These are phyloP conservation scores for Nannobrachium achirus DNA, from an alignment of 2,113 vertebrate species.

Conservation along the genomic window DNA sequence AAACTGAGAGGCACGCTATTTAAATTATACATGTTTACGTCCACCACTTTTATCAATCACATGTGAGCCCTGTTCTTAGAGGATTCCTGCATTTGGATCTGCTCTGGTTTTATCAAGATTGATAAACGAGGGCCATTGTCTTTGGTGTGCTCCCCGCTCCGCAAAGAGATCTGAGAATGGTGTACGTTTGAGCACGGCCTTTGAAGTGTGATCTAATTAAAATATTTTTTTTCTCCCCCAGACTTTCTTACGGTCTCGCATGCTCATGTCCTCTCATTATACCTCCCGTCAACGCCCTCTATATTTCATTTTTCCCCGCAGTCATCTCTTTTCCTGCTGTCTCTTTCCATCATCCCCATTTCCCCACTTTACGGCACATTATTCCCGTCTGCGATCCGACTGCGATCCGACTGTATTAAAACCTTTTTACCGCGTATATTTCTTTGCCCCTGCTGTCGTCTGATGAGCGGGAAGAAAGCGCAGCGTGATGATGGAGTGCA, in stretches of 20 bases:
- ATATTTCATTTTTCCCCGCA: background rate
- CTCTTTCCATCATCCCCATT: too few relatives aligned
- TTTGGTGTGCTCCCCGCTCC: slow-evolving; percentile 8
- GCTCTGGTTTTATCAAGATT: too few relatives aligned
- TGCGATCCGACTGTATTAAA: too few relatives aligned
- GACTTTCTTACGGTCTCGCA: background rate
- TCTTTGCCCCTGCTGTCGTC: background rate
- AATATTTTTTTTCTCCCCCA: slow-evolving; percentile 12
- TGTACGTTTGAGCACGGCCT: background rate
- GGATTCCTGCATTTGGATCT: too few relatives aligned
- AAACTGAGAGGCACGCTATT: too few relatives aligned
- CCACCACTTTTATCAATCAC: too few relatives aligned
- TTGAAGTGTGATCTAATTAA: slow-evolving; percentile 48
- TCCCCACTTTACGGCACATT: background rate
- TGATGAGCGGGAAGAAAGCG: slow-evolving; percentile 1
- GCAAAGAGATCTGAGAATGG: slow-evolving; percentile 27
- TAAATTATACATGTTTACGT: too few relatives aligned
- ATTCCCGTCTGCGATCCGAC: slow-evolving; percentile 2
- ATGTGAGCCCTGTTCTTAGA: too few relatives aligned
- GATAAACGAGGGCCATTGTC: background rate
- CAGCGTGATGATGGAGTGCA: background rate
- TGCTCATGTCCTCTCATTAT: background rate
- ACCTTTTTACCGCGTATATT: background rate
- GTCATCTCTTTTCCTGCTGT: background rate
- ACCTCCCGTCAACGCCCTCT: slow-evolving; percentile 6